Evolutionary conservation across 2,113 vertebrate species (phyloP).

Genomic region (Brachyistius frenatus): DNA sequence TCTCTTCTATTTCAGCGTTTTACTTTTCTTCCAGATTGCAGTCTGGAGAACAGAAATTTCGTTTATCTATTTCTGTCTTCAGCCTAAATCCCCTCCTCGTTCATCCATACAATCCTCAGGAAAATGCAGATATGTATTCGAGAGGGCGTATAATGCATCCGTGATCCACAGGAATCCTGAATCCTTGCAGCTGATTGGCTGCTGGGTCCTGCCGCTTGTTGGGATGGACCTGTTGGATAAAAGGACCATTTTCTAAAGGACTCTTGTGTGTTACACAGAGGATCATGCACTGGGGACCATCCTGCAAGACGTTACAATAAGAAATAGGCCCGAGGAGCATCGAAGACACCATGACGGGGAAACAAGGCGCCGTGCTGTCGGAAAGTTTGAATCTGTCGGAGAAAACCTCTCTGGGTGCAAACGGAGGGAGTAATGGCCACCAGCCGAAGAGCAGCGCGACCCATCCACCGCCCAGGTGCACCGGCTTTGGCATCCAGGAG

Average conservation of each 20-base stretch:
- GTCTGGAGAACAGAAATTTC: background rate
- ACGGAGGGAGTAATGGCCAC: slow-evolving; percentile 73
- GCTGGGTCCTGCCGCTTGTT: slow-evolving; percentile 89
- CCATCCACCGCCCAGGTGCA: slow-evolving; percentile 89
- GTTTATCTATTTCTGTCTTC: slow-evolving; percentile 8
- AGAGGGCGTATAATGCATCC: slow-evolving; percentile 74
- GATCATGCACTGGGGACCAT: slow-evolving; percentile 91
- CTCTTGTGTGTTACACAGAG: slow-evolving; percentile 88
- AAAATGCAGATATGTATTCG: slow-evolving; percentile 70
- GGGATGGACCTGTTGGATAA: slow-evolving; percentile 98
- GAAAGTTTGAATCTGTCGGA: slow-evolving; percentile 86
- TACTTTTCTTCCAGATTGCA: background rate
- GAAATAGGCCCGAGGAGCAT: slow-evolving; percentile 59
- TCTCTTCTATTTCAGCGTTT: background rate
- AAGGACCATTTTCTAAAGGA: slow-evolving; percentile 92
- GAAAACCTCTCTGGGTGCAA: slow-evolving; percentile 81
- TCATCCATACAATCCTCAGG: slow-evolving; percentile 40
- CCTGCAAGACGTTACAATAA: slow-evolving; percentile 68
- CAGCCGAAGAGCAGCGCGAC: slow-evolving; percentile 77
- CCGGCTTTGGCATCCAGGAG: slow-evolving; percentile 98
- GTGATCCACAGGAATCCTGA: slow-evolving; percentile 90
- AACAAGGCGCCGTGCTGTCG: slow-evolving; percentile 89
- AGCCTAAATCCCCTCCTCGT: slow-evolving; percentile 35
- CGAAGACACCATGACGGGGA: slow-evolving; percentile 92
- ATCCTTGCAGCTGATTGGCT: slow-evolving; percentile 92